Evolutionary conservation across 2,797 vertebrate species (phyloP).

Genomic region (Perodicticus potto): DNA sequence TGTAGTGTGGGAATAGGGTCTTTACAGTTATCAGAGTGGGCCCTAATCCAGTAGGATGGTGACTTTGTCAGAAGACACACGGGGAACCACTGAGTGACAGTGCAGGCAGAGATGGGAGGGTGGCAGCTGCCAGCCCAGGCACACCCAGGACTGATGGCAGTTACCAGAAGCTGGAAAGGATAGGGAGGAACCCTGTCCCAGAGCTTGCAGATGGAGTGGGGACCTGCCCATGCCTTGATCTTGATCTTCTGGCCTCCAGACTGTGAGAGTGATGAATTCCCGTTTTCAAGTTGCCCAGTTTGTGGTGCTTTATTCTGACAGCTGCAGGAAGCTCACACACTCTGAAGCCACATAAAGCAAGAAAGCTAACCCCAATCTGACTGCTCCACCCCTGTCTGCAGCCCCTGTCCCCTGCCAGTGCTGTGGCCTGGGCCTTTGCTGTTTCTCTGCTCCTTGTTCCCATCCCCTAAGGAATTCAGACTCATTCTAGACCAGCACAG

Average conservation of each 20-base stretch:
- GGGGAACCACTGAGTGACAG: fast-evolving
- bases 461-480: not conserved
- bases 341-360: not conserved
- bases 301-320: not conserved
- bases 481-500: not conserved
- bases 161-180: not conserved
- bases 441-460: not conserved
- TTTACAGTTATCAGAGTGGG: not conserved
- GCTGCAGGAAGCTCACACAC: fast-evolving
- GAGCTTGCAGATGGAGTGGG: fast-evolving
- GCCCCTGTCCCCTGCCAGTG: not conserved
- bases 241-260: not conserved
- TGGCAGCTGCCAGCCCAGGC: not conserved
- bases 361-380: not conserved
- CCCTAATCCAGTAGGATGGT: not conserved
- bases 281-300: not conserved
- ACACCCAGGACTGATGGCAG: no score
- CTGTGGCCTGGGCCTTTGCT: not conserved
- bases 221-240: not conserved
- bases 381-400: not conserved
- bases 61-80: not conserved
- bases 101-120: no score
- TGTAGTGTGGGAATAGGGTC: not conserved
- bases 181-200: not conserved
- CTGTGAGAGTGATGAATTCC: not conserved